Conservation (phyloP, 2,113 vertebrate genomes). For the Vulpes vulpes region DNA sequence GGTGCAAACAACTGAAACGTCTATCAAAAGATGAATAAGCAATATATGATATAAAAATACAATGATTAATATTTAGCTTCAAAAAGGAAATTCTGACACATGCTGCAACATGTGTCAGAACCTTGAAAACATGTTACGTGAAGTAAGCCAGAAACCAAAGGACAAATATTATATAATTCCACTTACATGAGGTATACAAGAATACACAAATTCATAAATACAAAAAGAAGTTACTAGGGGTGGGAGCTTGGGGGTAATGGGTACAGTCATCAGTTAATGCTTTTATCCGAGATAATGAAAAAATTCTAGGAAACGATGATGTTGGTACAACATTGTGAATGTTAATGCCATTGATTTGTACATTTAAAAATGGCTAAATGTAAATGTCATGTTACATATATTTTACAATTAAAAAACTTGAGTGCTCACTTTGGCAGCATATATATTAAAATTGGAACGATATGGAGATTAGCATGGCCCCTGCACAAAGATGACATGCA, state of each 20-base stretch:
- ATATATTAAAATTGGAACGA: neutral
- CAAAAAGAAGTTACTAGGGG: neutral
- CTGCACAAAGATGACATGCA: neutral
- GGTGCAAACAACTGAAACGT: neutral
- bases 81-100: neutral
- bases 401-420: neutral
- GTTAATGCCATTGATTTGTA: neutral
- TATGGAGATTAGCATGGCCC: neutral
- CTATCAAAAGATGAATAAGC: neutral
- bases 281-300: neutral
- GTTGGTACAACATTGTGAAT: neutral
- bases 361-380: neutral
- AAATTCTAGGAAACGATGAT: neutral
- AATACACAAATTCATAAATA: neutral
- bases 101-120: neutral
- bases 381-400: neutral
- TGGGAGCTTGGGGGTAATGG: neutral
- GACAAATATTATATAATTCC: neutral
- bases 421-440: neutral
- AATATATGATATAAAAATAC: neutral
- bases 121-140: neutral
- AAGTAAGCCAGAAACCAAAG: slow-evolving; percentile 27
- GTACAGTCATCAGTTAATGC: neutral
- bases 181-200: neutral
- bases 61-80: neutral